phyloP scores from a whole-genome alignment of 2,113 vertebrate genomes.

The Phyllostomus discolor region DNA sequence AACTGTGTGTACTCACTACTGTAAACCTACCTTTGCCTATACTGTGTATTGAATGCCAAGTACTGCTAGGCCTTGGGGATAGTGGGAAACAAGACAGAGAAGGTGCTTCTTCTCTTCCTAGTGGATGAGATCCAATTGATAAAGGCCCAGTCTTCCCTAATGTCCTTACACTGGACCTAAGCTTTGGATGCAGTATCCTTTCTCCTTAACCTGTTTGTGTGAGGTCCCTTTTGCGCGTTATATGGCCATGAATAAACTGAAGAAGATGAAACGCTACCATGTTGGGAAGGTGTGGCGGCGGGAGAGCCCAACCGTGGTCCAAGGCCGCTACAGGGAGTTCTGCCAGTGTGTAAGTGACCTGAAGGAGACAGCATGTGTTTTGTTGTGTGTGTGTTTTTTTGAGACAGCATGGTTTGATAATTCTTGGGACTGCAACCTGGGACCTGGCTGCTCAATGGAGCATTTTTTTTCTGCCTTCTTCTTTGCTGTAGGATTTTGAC shows the following conservation, averaged over 20 bases:
- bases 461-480: background rate
- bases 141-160: background rate
- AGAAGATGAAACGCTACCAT: constrained; percentile 93
- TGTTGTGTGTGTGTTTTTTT: no score
- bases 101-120: background rate
- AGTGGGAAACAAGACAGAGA: background rate
- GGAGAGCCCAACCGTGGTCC: constrained; percentile 89
- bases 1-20: background rate
- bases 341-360: constrained; percentile 93
- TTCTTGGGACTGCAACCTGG: background rate
- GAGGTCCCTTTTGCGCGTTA: constrained; percentile 94
- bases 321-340: constrained; percentile 94
- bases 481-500: constrained; percentile 90
- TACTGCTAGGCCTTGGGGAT: background rate
- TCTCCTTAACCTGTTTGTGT: constrained; percentile 79
- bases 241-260: constrained; percentile 93
- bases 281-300: constrained; percentile 92
- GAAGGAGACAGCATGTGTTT: background rate
- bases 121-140: background rate
- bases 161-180: background rate
- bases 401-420: background rate
- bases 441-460: background rate
- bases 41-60: background rate
- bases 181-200: background rate
- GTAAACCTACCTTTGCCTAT: background rate